phyloP scores from a whole-genome alignment of 2,113 vertebrate genomes.

The Phyllostomus discolor region DNA sequence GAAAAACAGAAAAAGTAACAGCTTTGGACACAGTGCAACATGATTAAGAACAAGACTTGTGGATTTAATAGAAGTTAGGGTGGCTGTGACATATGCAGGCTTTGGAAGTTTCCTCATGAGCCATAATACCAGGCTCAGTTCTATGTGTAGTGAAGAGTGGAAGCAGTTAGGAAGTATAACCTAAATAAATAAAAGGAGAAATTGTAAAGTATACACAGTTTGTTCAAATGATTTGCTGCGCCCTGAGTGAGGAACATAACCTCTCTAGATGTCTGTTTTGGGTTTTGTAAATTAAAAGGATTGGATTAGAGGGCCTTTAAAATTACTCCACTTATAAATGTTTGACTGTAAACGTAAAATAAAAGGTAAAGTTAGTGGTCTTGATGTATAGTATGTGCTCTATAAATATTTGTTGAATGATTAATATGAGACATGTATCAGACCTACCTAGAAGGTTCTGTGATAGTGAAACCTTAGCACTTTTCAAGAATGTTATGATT shows the following conservation, averaged over 20 bases:
- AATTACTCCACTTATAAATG: neutral
- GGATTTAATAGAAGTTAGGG: neutral
- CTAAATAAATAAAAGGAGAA: neutral
- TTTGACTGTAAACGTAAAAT: neutral
- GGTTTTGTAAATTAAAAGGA: neutral
- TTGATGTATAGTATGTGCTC: neutral
- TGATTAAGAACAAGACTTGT: neutral
- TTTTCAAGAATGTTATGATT: neutral
- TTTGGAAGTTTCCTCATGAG: neutral
- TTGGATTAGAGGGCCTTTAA: neutral
- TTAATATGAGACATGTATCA: neutral
- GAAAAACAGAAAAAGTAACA: neutral
- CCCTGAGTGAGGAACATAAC: neutral
- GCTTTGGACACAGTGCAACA: neutral
- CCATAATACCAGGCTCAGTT: neutral
- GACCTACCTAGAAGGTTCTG: neutral
- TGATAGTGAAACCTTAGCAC: neutral
- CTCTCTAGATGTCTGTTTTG: neutral
- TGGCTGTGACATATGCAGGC: neutral
- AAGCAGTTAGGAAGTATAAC: neutral
- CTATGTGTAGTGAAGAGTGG: neutral
- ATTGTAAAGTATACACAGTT: neutral
- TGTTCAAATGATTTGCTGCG: neutral
- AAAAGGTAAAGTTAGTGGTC: neutral
- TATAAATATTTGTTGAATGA: neutral